Base-by-base conservation (phyloP, 92 coral and sea anemone species). In the Umimayanthus kanabou region DNA sequence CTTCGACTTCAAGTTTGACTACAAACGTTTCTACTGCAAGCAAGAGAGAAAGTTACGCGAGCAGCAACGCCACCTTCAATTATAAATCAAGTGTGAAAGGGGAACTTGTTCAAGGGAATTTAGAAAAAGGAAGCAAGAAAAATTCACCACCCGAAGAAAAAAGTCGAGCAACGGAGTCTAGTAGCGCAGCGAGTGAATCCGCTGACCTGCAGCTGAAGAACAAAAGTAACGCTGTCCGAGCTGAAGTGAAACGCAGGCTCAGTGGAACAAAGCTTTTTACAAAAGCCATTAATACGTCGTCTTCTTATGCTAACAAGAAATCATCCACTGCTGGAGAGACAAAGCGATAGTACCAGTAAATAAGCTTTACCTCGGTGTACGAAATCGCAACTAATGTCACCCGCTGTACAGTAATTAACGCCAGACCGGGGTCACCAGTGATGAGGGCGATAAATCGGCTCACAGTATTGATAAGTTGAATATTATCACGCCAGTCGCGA, bases 211-310 rank as follows among this genome's bases (percentile, higher is more conserved):
- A 88, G 11, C 39, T 80, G 26, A 66, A 79, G 5, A 80, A 64
- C 25, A 91, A 84, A 47, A 88, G 82, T 47, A 90, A 80, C 82
- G 87, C 61, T 5, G 93, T 91, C 0, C 89, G 89, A 42, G 89
- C 80, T 57, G 87, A 90, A 47, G 89, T 91, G 1, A 91, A 91
- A 47, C 89, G 84, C 40, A 80, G 86, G 42, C 57, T 91, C 49
- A 91, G 91, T 18, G 93, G 93, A 66, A 91, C 93, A 15, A 90
- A 90, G 43, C 55, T 91, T 66, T 88, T 88, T 20, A 84, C 93
- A 16, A 91, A 91, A 80, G 93, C 93, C n/a, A 84, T 79, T n/a
- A 90, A 53, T 49, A 47, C 85, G 39, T 64, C 93, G 50, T 28
- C 18, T 7, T 23, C 65, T 42, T 65, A 58, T 30, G 69, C 23